phyloP scores from a whole-genome alignment of 37 sponge, comb jelly and placozoan genomes.

The Bolinopsis microptera region DNA sequence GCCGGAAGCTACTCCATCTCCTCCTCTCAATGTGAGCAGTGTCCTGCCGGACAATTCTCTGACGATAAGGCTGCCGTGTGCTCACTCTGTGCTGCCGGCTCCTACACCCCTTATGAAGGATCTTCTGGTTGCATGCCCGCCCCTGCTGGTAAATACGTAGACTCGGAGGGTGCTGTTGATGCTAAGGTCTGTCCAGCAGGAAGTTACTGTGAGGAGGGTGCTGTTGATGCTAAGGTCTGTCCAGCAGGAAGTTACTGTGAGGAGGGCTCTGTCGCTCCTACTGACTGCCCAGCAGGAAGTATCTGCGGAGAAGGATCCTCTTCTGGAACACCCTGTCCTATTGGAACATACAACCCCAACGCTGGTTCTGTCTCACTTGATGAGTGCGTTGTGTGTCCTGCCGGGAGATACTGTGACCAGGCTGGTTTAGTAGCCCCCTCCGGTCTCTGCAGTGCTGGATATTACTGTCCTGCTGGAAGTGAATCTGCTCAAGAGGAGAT shows the following conservation, averaged over 20 bases:
- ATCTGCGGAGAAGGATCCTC: background rate
- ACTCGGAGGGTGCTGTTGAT: constrained; percentile 2
- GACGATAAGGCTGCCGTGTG: constrained; percentile 1
- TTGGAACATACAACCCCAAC: background rate
- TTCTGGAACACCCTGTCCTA: background rate
- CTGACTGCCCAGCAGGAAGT: background rate
- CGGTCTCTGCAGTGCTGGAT: constrained; percentile 4
- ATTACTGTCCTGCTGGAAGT: constrained; percentile 19
- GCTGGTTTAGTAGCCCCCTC: background rate
- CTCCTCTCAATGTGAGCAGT: background rate
- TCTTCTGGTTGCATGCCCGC: background rate
- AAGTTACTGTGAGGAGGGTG: constrained; percentile 32
- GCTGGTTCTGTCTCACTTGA: constrained; percentile 1
- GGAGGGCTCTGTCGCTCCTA: background rate
- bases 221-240: background rate
- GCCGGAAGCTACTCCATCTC: background rate
- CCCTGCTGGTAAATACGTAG: constrained; percentile 39
- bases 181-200: constrained; percentile 12
- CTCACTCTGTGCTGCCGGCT: background rate
- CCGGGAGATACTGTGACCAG: background rate
- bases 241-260: constrained; percentile 40
- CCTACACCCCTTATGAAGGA: background rate
- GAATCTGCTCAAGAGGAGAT: background rate
- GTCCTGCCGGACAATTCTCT: background rate
- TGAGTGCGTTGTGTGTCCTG: background rate